Conservation (phyloP, 2,113 vertebrate species). For the Etia nguti region DNA sequence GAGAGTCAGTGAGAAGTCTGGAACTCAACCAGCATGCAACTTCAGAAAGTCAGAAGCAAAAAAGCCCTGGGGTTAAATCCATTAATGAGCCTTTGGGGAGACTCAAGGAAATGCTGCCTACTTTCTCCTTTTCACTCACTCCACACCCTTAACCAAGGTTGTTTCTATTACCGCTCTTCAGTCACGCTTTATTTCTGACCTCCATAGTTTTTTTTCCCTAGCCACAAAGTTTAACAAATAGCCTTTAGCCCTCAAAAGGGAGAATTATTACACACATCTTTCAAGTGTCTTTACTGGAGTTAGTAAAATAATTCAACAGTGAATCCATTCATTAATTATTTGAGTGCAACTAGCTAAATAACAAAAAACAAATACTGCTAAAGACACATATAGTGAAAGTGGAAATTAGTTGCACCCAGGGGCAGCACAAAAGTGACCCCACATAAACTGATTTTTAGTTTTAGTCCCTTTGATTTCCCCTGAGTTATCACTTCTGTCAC, state of each 20-base stretch:
- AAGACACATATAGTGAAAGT: neutral
- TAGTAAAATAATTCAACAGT: neutral
- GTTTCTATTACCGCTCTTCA: neutral
- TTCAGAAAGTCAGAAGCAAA: neutral
- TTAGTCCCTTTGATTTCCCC: neutral
- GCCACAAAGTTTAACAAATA: neutral
- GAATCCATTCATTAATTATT: neutral
- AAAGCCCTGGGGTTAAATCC: constrained; percentile 14
- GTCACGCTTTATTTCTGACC: neutral
- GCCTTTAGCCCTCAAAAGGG: neutral
- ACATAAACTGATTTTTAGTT: neutral
- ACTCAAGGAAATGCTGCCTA: neutral
- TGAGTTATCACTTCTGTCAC: neutral
- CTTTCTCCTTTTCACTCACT: constrained; percentile 8
- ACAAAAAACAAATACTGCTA: neutral
- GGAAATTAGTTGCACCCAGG: neutral
- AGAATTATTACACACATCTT: neutral
- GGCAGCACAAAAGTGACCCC: neutral
- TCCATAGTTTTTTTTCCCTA: neutral
- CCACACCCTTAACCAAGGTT: neutral
- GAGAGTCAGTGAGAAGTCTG: neutral
- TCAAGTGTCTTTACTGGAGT: neutral
- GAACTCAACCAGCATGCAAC: neutral
- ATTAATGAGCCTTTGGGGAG: constrained; percentile 5
- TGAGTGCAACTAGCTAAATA: neutral